Percentiles rank a stretch among this genome's conserved stretches.
Evolutionary conservation across 2,797 vertebrate species (phyloP).

Genomic region (Gymnoscopelus braueri): DNA sequence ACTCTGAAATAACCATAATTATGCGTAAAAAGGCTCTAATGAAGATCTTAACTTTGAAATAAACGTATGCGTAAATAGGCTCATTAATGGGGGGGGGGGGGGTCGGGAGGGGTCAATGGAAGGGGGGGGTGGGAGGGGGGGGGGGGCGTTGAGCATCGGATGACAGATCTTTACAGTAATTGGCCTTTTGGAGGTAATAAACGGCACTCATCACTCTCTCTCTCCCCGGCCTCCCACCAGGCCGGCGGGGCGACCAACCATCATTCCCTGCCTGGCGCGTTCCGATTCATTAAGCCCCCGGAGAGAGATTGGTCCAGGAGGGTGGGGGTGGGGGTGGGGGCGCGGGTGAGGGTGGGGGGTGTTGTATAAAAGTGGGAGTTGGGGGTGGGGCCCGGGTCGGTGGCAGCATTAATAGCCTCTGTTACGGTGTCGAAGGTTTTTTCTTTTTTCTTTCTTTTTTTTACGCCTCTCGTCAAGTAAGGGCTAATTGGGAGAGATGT

Average conservation of each 20-base stretch:
- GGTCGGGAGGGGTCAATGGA: too few species aligned
- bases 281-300: slow-evolving; percentile 68
- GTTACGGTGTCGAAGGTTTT: slow-evolving; percentile 41
- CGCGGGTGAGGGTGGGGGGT: neutral
- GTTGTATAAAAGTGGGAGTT: too few species aligned
- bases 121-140: too few species aligned
- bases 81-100: too few species aligned
- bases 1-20: too few species aligned
- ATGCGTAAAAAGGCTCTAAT: too few species aligned
- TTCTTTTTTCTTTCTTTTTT: slow-evolving; percentile 18
- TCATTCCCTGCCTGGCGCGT: slow-evolving; percentile 49
- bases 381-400: neutral
- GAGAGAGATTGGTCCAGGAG: slow-evolving; percentile 49
- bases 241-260: slow-evolving; percentile 17
- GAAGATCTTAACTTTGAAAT: too few species aligned
- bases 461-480: slow-evolving; percentile 36
- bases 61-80: too few species aligned
- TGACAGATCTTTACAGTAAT: slow-evolving; percentile 66
- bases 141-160: neutral
- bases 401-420: slow-evolving; percentile 6
- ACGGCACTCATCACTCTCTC: slow-evolving; percentile 55
- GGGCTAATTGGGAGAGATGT: slow-evolving; percentile 60
- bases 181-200: slow-evolving; percentile 68
- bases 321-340: slow-evolving; percentile 21
- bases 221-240: slow-evolving; percentile 36